Evolutionary conservation across 2,113 vertebrate species (phyloP).

Genomic region (Monopterus albus): DNA sequence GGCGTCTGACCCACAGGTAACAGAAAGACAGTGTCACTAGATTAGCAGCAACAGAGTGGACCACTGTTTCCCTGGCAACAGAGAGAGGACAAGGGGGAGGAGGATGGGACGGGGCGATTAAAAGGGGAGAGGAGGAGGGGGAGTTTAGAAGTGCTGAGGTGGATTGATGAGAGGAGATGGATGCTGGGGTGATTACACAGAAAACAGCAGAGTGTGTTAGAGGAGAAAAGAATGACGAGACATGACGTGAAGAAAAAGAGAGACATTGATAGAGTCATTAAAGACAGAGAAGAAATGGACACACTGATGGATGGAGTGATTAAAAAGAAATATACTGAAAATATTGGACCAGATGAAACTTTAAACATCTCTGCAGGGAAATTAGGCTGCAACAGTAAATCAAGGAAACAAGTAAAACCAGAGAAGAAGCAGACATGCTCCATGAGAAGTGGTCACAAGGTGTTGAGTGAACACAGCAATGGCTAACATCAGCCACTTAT

Average conservation of each 20-base stretch:
- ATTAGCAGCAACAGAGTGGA: conserved; percentile 58
- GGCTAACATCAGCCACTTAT: too few relatives aligned
- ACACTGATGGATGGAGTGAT: conserved; percentile 16
- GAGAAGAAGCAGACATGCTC: neutral
- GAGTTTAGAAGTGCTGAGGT: conserved; percentile 58
- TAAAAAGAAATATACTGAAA: conserved; percentile 3
- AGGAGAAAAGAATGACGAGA: conserved; percentile 17
- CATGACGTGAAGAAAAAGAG: conserved; percentile 20
- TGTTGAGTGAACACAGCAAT: too few relatives aligned
- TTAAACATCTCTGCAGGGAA: neutral
- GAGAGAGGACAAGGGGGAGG: conserved; percentile 30
- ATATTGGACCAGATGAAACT: neutral
- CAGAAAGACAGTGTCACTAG: conserved; percentile 69
- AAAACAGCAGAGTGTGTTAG: conserved; percentile 9
- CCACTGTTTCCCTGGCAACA: conserved; percentile 69
- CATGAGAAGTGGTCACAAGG: neutral
- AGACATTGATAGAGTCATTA: conserved; percentile 37
- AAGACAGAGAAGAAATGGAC: conserved; percentile 16
- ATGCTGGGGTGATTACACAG: conserved; percentile 58
- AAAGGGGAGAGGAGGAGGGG: conserved; percentile 34
- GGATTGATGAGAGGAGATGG: conserved; percentile 64
- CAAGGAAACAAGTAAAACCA: neutral
- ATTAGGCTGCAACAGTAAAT: neutral
- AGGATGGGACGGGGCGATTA: conserved; percentile 64
- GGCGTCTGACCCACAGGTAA: conserved; percentile 70